Base-by-base conservation (phyloP, 2,888 invertebrate species). In the Eupithecia vulgata region DNA sequence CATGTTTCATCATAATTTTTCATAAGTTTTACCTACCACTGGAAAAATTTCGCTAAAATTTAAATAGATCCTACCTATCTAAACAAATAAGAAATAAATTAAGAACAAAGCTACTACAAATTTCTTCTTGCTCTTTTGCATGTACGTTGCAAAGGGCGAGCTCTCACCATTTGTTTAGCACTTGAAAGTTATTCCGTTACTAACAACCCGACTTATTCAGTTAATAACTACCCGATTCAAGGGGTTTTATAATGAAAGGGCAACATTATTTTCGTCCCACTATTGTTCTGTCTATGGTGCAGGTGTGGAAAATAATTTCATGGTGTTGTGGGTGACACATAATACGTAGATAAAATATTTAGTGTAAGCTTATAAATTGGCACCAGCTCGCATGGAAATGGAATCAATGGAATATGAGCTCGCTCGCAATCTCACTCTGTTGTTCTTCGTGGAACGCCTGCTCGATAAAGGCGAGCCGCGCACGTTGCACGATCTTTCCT, bases 371-470 rank as follows among this genome's bases (percentile, higher is more conserved):
- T 84, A 83, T 86, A 90, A 82, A 91, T 93, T 93, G 94, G 94
- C 94, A 94, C 94, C 94, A 93, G 93, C 94, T 90, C 74, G 94
- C 90, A 91, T 88, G 91, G 90, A 94, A 89, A 98, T 98, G 98
- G 98, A 98, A 93, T 97, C 98, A 90, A 97, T 97, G 95, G 98
- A 98, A 94, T 98, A 98, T 94, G 98, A 98, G 95, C 96, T 97
- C 94, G 97, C 98, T 85, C 96, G 98, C 89, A 99, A 99, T 93
- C 97, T 98, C 96, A 99, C 99, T 84, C 95, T 99, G 88, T 96
- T 99, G 88, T 99, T 99, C 95, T 99, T 99, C 95, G 97, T 99
- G 91, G 99, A 99, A 95, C 97, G 99, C 87, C 96, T 99, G 83
- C 96, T 99, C 96, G 99, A 99, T 93, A 99, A 99, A 95, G 97